Evolutionary conservation across 2,113 vertebrate species (phyloP), one percentile per base, ranked within the genome.

Genomic region (Garra rufa): DNA sequence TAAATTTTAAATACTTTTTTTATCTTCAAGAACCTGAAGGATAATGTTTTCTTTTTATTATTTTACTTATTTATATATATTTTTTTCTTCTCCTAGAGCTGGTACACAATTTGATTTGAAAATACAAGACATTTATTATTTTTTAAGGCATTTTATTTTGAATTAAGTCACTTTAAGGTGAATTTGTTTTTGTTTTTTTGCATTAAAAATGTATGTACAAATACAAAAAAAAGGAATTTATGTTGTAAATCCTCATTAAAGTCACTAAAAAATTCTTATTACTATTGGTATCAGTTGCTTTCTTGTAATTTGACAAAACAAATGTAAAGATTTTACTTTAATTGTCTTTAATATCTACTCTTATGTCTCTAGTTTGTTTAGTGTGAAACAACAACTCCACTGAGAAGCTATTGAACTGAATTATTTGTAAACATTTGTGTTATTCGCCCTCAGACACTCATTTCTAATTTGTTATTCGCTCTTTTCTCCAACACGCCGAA

Each of bases 171-270:
- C 7, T 14, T 55, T 19, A 24, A 77, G 34, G 34, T 24, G 52
- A 30, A 55, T n/a, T n/a, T 55, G 48, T 15, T 71, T 88, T 85
- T 55, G 24, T 82, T 86, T 88, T 84, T 77, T 69, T 86, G 75
- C 70, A 38, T 52, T 67, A 76, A 50, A 57, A 76, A 86, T 43
- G 26, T 85, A 26, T 91, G 88, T 82, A 85, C 65, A 87, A 74
- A 84, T 38, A 9, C 28, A 26, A 13, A 63, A 44, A 83, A 65
- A 65, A 57, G 75, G 69, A 69, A 79, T 82, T 89, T 90, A 70
- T 91, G 91, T 89, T 92, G 88, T 90, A 91, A 90, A 91, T 89
- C 80, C 75, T n/a, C n/a, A n/a, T n/a, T n/a, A n/a, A n/a, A n/a
- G n/a, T n/a, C n/a, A n/a, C n/a, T n/a, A n/a, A n/a, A n/a, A n/a